Percentiles rank a stretch among this genome's conserved stretches.
phyloP scores from a whole-genome alignment of 37 sponge, comb jelly and placozoan genomes.

The Ephydatia muelleri region DNA sequence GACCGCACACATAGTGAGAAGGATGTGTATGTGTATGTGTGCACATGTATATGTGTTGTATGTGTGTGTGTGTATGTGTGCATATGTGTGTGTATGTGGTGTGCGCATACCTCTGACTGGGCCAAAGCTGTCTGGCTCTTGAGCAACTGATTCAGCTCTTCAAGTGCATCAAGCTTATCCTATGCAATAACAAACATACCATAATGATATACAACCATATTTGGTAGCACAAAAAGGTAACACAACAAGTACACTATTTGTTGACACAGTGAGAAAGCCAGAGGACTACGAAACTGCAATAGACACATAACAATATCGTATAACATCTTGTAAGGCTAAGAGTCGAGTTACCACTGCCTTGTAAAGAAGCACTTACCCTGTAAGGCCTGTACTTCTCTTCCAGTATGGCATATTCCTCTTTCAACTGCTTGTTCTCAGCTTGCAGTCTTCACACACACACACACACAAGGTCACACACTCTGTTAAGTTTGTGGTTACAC shows the following conservation, averaged over 20 bases:
- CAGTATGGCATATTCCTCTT: slow-evolving; percentile 31
- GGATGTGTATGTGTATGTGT: not conserved
- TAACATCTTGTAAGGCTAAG: not conserved
- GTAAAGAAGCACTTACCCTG: slow-evolving; percentile 10
- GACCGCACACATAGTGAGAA: not conserved
- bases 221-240: not conserved
- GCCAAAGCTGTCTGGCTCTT: slow-evolving; percentile 61
- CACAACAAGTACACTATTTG: no score
- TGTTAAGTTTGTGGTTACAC: not conserved
- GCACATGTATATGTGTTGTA: not conserved
- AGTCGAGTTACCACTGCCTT: not conserved
- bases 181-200: not conserved
- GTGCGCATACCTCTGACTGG: slow-evolving; percentile 59
- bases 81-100: not conserved
- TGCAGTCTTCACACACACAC: slow-evolving; percentile 14
- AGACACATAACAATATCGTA: not conserved
- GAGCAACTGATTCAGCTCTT: slow-evolving; percentile 49
- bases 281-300: no score
- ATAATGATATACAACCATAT: not conserved
- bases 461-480: not conserved
- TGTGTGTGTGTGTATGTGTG: not conserved
- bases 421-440: slow-evolving; percentile 33
- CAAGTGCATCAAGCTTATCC: slow-evolving; percentile 67
- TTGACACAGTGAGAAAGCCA: no score
- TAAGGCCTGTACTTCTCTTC: slow-evolving; percentile 56